Conservation (phyloP, 2,797 vertebrate species). For the Danionella dracula region DNA sequence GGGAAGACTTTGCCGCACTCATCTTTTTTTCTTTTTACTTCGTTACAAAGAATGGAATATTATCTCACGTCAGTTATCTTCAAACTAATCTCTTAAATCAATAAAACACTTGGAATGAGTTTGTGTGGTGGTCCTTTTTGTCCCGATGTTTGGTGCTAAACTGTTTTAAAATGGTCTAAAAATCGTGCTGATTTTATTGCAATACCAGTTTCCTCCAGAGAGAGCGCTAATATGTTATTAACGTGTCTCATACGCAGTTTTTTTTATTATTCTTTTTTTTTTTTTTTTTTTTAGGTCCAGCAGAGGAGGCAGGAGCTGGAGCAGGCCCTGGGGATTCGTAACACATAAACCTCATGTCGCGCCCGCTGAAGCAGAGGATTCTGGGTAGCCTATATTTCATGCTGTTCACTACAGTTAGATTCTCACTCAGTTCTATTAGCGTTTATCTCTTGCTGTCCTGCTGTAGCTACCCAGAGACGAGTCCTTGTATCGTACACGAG, state of each 20-base stretch:
- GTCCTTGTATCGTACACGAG: background rate
- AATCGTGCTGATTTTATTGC: too few relatives aligned
- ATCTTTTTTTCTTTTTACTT: too few relatives aligned
- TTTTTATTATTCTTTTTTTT: background rate
- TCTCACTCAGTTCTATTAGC: conserved; percentile 14
- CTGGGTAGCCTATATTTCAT: conserved; percentile 15
- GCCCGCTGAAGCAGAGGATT: conserved; percentile 14
- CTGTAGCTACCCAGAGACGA: conserved; percentile 13
- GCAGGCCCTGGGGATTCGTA: conserved; percentile 95
- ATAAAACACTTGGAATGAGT: too few relatives aligned
- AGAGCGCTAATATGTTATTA: too few relatives aligned
- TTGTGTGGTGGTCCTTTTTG: too few relatives aligned
- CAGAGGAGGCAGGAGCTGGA: conserved; percentile 96
- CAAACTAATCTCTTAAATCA: too few relatives aligned
- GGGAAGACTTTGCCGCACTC: too few relatives aligned
- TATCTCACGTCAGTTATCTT: too few relatives aligned
- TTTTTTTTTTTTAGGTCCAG: conserved; percentile 77
- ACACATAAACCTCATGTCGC: conserved; percentile 75
- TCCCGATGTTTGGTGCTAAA: too few relatives aligned
- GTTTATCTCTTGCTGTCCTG: conserved; percentile 21
- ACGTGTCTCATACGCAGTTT: background rate
- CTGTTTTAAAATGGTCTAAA: too few relatives aligned
- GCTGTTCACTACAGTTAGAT: conserved; percentile 29
- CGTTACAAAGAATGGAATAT: too few relatives aligned
- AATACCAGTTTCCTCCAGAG: too few relatives aligned